Evolutionary conservation across 2,888 invertebrate species (phyloP).

Genomic region (Nephrotoma appendiculata): DNA sequence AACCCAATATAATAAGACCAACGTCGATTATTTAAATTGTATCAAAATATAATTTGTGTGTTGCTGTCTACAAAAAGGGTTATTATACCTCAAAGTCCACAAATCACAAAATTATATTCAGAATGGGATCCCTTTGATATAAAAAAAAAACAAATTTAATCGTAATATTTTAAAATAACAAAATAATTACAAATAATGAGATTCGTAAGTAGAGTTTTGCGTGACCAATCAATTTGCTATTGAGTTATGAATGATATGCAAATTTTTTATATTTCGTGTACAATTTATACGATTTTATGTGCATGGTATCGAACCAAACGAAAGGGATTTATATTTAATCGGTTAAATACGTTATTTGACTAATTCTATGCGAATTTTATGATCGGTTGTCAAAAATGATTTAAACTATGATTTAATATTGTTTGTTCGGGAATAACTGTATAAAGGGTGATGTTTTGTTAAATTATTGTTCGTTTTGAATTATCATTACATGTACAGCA

Average conservation of each 20-base stretch:
- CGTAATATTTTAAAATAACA: background rate
- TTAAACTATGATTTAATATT: background rate
- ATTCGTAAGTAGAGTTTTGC: background rate
- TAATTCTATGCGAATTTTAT: background rate
- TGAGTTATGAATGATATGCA: background rate
- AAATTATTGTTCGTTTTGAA: too few relatives aligned
- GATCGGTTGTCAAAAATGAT: background rate
- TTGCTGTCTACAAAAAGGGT: background rate
- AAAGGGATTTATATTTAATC: background rate
- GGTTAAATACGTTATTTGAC: background rate
- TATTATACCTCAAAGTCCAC: background rate
- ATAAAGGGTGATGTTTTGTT: background rate
- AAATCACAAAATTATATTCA: background rate
- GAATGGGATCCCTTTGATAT: background rate
- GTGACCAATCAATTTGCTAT: background rate
- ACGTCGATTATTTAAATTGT: background rate
- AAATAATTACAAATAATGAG: background rate
- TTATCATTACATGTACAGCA: too few relatives aligned
- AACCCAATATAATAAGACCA: background rate
- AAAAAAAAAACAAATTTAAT: background rate
- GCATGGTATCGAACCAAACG: background rate
- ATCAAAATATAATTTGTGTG: background rate
- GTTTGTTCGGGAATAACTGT: background rate
- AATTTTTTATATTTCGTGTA: background rate
- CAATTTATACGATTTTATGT: background rate